Percentiles rank a stretch among this genome's conserved stretches.
Conservation (phyloP, 1,140 invertebrate genomes). For the Eumaeus atala region DNA sequence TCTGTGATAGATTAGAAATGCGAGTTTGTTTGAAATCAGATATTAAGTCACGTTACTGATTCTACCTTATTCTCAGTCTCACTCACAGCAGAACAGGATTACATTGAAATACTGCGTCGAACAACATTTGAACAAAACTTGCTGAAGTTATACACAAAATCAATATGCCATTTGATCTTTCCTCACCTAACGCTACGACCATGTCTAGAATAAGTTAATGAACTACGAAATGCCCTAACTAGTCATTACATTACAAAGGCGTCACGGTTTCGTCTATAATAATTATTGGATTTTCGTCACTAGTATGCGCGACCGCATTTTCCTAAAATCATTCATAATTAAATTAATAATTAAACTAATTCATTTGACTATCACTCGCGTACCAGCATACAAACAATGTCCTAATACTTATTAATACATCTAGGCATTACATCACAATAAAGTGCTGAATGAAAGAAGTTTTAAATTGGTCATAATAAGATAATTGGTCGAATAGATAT, state of each 20-base stretch:
- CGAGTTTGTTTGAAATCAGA: constrained; percentile 44
- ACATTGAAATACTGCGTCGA: constrained; percentile 69
- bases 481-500: constrained; percentile 70
- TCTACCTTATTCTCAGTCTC: constrained; percentile 68
- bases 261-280: constrained; percentile 60
- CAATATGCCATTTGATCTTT: constrained; percentile 66
- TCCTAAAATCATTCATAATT: constrained; percentile 71
- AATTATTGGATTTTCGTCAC: constrained; percentile 75
- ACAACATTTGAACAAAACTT: constrained; percentile 36
- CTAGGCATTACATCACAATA: constrained; percentile 67
- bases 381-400: constrained; percentile 59
- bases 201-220: constrained; percentile 66
- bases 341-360: constrained; percentile 72
- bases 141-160: constrained; percentile 20
- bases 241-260: constrained; percentile 67
- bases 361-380: constrained; percentile 70
- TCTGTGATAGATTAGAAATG: constrained; percentile 24
- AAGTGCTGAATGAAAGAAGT: constrained; percentile 61
- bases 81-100: constrained; percentile 64
- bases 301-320: constrained; percentile 74
- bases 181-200: constrained; percentile 54
- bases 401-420: constrained; percentile 74
- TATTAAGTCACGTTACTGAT: constrained; percentile 53
- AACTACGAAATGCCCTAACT: constrained; percentile 68
- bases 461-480: constrained; percentile 57